Base-by-base conservation (phyloP, 2,113 vertebrate genomes). In the Typhlomys cinereus region DNA sequence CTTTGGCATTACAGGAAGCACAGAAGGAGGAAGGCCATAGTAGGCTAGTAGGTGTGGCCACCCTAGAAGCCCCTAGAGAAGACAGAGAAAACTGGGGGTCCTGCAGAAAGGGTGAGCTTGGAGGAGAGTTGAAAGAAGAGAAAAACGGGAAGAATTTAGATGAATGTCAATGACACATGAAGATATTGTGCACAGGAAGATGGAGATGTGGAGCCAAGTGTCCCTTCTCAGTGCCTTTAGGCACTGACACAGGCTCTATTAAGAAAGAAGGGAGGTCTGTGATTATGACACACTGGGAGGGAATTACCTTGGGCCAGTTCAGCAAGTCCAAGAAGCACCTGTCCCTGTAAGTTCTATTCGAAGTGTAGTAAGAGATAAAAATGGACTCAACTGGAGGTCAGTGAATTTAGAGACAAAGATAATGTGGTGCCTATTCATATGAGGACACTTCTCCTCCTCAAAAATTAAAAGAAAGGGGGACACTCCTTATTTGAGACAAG, bases 31-130 rank as follows among this genome's bases (percentile, higher is more conserved):
- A 6, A 7, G 21, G 23, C 23, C n/a, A 10, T 11, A 36, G 31
- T 1, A 2, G 20, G 1, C 1, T 11, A 36, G 31, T 1, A 2
- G 20, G 1, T 2, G 0, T 11, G 36, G 17, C n/a, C n/a, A n/a
- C n/a, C n/a, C n/a, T n/a, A n/a, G n/a, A n/a, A n/a, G n/a, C n/a
- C n/a, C n/a, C n/a, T n/a, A n/a, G n/a, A n/a, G n/a, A n/a, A n/a
- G n/a, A n/a, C n/a, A n/a, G n/a, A n/a, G n/a, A n/a, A n/a, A n/a
- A n/a, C n/a, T n/a, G n/a, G n/a, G n/a, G n/a, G n/a, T n/a, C n/a
- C n/a, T n/a, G n/a, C 29, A 31, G 54, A 36, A 18, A 25, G 27
- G 5, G 17, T 18, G 25, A 59, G 17, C 66, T 15, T 12, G 4
- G 85, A 31, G 29, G 8, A 0, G 34, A 52, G 34, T 29, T 25